phyloP scores from a whole-genome alignment of 2,888 invertebrate species.

The Napeogenes sylphis region DNA sequence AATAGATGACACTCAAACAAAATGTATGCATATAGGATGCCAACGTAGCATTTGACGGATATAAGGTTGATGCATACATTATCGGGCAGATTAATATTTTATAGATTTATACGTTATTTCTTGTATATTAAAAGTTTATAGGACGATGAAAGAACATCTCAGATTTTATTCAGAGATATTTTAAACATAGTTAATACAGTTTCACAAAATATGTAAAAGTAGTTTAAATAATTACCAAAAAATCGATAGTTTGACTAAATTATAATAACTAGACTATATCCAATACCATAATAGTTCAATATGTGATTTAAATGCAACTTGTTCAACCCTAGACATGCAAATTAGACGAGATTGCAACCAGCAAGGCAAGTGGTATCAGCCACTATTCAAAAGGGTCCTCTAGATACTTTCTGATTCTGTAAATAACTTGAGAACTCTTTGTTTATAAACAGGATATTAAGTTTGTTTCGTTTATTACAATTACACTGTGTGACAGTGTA shows the following conservation, averaged over 20 bases:
- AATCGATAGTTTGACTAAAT: no score
- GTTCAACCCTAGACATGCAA: conserved; percentile 7
- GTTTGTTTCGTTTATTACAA: conserved; percentile 9
- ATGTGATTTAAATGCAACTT: not conserved
- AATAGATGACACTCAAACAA: conserved; percentile 20
- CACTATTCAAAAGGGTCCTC: conserved; percentile 15
- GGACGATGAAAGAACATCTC: no score
- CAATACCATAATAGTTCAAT: no score
- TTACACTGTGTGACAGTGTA: not conserved
- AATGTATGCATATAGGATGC: conserved; percentile 19
- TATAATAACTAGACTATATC: no score
- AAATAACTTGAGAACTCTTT: conserved; percentile 14
- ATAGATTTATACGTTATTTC: no score
- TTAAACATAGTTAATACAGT: no score
- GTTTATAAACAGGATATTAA: conserved; percentile 15
- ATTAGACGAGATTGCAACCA: conserved; percentile 1
- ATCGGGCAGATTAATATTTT: no score
- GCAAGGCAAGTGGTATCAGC: conserved; percentile 10
- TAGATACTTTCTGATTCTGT: conserved; percentile 17
- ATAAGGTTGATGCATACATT: conserved; percentile 13
- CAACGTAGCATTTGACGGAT: conserved; percentile 12
- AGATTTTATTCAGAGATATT: no score
- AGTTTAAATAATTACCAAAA: no score
- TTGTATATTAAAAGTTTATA: no score
- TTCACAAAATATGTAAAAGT: no score